Conservation (phyloP, 2,113 vertebrate genomes). For the Caranx melampygus region DNA sequence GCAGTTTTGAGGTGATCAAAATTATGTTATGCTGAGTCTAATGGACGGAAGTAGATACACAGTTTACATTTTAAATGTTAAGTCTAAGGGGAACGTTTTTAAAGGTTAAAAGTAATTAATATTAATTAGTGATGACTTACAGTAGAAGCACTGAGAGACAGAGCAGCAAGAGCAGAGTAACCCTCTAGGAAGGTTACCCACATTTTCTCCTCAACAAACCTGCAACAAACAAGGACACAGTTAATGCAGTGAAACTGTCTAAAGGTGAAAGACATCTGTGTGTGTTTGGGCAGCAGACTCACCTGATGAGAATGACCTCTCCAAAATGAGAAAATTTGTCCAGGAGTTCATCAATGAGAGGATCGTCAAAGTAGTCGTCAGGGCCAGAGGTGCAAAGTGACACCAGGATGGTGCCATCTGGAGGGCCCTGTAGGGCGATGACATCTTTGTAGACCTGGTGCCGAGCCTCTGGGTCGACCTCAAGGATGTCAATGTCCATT, state of each 20-base stretch:
- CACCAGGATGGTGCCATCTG: conserved; percentile 95
- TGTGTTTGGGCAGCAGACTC: conserved; percentile 24
- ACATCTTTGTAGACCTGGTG: conserved; percentile 96
- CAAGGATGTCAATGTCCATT: conserved; percentile 95
- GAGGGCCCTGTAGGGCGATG: conserved; percentile 93
- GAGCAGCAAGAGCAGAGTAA: conserved; percentile 92
- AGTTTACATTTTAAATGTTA: neutral
- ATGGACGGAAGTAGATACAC: neutral
- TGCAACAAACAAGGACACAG: conserved; percentile 65
- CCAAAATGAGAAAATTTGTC: conserved; percentile 93
- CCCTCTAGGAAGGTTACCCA: conserved; percentile 99
- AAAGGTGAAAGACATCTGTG: neutral
- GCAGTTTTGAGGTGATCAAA: neutral
- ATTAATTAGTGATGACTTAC: conserved; percentile 81
- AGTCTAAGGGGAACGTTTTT: neutral
- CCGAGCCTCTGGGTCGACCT: conserved; percentile 94
- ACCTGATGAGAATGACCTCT: conserved; percentile 98
- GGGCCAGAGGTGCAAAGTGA: conserved; percentile 91
- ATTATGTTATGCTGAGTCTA: neutral
- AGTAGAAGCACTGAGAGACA: conserved; percentile 89
- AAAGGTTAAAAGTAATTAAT: neutral
- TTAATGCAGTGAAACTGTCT: neutral
- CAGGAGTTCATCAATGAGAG: conserved; percentile 94
- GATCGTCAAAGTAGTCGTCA: conserved; percentile 92
- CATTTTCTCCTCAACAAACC: conserved; percentile 99